These are phyloP conservation scores for Aphidoletes aphidimyza DNA, from an alignment of 2,888 invertebrate species.

Conservation along the genomic window DNA sequence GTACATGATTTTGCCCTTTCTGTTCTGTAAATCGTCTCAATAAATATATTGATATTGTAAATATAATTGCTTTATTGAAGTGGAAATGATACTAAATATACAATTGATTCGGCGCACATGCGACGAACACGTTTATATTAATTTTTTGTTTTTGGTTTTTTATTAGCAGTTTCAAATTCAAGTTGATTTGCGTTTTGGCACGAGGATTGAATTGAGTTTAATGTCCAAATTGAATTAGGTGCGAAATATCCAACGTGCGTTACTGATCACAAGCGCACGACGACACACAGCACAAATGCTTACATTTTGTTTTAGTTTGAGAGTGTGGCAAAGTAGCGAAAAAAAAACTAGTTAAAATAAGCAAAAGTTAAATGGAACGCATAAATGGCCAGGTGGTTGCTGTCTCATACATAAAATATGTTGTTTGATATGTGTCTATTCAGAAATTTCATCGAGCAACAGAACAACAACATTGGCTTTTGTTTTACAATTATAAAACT, in stretches of 20 bases:
- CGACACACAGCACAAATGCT: not conserved
- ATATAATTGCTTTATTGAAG: slow-evolving; percentile 8
- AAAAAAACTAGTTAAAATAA: not conserved
- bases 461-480: not conserved
- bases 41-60: not conserved
- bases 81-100: not conserved
- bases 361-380: slow-evolving; percentile 52
- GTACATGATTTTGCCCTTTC: slow-evolving; percentile 6
- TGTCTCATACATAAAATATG: slow-evolving; percentile 57
- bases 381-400: slow-evolving; percentile 57
- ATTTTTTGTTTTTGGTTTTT: not conserved
- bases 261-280: not conserved
- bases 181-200: not conserved
- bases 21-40: not conserved
- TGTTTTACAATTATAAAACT: slow-evolving; percentile 48
- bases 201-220: not conserved
- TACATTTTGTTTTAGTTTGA: not conserved
- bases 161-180: no score
- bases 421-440: slow-evolving; percentile 53
- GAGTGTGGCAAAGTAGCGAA: no score
- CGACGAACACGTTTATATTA: not conserved
- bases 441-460: not conserved
- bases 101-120: no score
- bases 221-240: not conserved
- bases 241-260: not conserved